Evolutionary conservation across 64 coral and sea anemone species (phyloP).

Genomic region (Anthopleura sola): DNA sequence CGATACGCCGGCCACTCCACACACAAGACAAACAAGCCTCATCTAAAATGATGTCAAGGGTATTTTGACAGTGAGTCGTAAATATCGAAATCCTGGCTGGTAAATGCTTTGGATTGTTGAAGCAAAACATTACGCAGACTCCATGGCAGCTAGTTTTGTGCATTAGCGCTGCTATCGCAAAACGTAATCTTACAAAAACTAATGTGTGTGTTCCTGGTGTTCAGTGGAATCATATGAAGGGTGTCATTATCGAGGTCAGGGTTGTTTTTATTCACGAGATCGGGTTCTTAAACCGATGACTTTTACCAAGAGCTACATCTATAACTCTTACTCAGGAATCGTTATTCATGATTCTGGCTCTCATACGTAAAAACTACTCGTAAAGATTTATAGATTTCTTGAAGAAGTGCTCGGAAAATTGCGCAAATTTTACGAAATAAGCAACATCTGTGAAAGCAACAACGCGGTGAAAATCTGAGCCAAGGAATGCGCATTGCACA

Average conservation of each 20-base stretch:
- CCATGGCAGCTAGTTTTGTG: not conserved
- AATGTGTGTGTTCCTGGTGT: slow-evolving; percentile 13
- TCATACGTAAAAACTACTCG: not conserved
- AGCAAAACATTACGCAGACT: slow-evolving; percentile 9
- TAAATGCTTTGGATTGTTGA: not conserved
- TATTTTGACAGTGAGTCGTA: slow-evolving; percentile 9
- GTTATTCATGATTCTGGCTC: not conserved
- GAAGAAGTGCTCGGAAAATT: not conserved
- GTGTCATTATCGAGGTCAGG: slow-evolving; percentile 4
- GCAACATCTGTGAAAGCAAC: not conserved
- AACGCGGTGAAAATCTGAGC: not conserved
- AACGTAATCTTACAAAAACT: not conserved
- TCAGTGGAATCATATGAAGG: not conserved
- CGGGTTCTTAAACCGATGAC: not conserved
- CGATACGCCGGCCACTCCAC: not conserved
- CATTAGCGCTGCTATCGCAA: not conserved
- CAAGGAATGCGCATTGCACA: not conserved
- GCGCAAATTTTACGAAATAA: not conserved
- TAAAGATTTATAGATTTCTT: not conserved
- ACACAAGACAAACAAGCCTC: not conserved
- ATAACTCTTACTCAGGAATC: not conserved
- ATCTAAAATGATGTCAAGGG: not conserved
- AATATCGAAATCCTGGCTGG: not conserved
- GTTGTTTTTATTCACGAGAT: not conserved
- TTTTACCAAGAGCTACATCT: not conserved